Base-by-base conservation (phyloP, 2,113 vertebrate species). In the Cygnus atratus region DNA sequence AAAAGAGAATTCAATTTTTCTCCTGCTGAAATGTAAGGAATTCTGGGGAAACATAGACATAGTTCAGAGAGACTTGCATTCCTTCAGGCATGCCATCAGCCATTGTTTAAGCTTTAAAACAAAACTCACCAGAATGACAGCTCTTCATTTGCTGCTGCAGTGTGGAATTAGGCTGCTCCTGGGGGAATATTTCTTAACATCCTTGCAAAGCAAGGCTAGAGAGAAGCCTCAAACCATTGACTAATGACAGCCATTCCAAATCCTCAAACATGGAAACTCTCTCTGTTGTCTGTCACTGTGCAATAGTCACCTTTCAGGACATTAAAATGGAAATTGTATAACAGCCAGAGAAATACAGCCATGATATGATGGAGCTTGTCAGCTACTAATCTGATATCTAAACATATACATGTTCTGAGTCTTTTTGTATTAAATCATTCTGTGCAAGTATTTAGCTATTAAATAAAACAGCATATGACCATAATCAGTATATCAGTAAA, bases 351-450 rank as follows among this genome's bases (percentile, higher is more conserved):
- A 58, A 87, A 73, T 10, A 9, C 39, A 90, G 48, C 11, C 57
- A 48, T 22, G 3, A 28, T 43, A 10, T 50, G 67, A 79, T 55
- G 9, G 71, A 66, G 29, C 26, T 92, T 96, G 92, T 94, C 93
- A 95, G 92, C 61, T 48, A 1, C 81, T 94, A 48, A 96, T 94
- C 67, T 92, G 90, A 28, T 93, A 78, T 39, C 87, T 76, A 76
- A 78, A 55, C 66, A 73, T 71, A 58, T 70, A 1, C 73, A 70
- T 81, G 79, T 90, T 91, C 75, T 84, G 37, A 50, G 87, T 95
- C 95, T 88, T 59, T 84, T 87, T 17, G 33, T 80, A 84, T 97
- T 93, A 96, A 94, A 96, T 96, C 95, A 84, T 61, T 75, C 50
- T 39, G 33, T 44, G 90, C 54, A 73, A 78, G 67, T 29, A 52